Evolutionary conservation across 2,797 vertebrate genomes (phyloP), one percentile per base, ranked within the genome.

Genomic region (Sus cebifrons): DNA sequence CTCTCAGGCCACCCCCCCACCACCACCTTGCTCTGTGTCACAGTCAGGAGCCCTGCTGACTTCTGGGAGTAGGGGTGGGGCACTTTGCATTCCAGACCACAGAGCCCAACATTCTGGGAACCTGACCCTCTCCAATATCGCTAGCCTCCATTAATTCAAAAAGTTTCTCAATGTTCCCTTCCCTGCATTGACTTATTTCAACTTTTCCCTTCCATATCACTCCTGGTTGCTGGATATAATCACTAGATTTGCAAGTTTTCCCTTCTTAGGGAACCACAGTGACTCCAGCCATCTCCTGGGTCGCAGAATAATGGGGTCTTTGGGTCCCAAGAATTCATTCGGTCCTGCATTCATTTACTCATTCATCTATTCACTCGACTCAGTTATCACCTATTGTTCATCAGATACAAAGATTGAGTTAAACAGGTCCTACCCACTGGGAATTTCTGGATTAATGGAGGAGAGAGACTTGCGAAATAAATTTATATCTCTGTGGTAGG

Each of bases 381-480:
- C 17, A 27, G 7, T 75, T 25, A n/a, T 29, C 52, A 15, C 8
- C 52, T 56, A 5, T 6, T 54, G 25, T 89, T 58, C 65, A 52
- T 62, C 81, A 83, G 13, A 62, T 62, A 36, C 27, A 5, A 3
- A 40, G 40, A 21, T 23, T 27, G 4, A 65, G 23, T 36, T 65
- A 82, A 91, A 68, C 18, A 16, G 21, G 44, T 54, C 75, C n/a
- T 78, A 52, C 64, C 79, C 54, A 21, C 64, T 23, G 75, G 49
- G 62, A 65, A 82, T 70, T 52, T 70, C 25, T 36, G n/a, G 54
- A 17, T 77, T 25, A 44, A 23, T 32, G 32, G 6, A 68, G 36
- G 67, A 86, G 49, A 70, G 27, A 65, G 23, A 62, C 68, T 88
- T 81, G 67, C 74, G 78, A 82, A 83, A 49, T 89, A 68, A 89